Evolutionary conservation across 2,888 invertebrate species (phyloP).

Genomic region (Timandra comae): DNA sequence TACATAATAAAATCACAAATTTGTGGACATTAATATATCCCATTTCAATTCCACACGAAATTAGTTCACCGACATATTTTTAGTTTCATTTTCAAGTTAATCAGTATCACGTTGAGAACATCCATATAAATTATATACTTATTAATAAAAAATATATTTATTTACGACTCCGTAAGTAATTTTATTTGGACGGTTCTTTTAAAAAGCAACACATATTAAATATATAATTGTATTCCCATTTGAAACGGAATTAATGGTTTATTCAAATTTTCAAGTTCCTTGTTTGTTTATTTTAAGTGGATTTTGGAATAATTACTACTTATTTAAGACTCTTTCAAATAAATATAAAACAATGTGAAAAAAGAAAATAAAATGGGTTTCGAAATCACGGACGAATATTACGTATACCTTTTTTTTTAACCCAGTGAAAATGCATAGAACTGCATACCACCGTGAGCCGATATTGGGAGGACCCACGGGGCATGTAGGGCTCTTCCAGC

Average conservation of each 20-base stretch:
- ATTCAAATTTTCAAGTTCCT: too few species aligned
- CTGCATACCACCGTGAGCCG: too few species aligned
- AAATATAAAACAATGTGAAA: too few species aligned
- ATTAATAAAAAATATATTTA: slow-evolving; percentile 32
- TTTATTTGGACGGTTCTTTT: slow-evolving; percentile 4
- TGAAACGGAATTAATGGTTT: slow-evolving; percentile 4
- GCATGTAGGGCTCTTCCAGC: too few species aligned
- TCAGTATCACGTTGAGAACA: slow-evolving; percentile 45
- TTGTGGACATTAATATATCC: slow-evolving; percentile 50
- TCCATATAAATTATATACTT: slow-evolving; percentile 45
- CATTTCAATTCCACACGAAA: slow-evolving; percentile 55
- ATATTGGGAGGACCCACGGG: too few species aligned
- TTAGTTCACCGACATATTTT: slow-evolving; percentile 49
- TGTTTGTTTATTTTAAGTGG: neutral
- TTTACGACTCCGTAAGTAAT: slow-evolving; percentile 27
- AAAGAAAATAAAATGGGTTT: too few species aligned
- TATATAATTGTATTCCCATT: slow-evolving; percentile 3
- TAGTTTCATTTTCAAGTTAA: slow-evolving; percentile 50
- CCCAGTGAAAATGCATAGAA: too few species aligned
- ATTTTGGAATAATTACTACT: too few species aligned
- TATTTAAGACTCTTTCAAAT: too few species aligned
- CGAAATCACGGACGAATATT: too few species aligned
- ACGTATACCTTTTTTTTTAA: too few species aligned
- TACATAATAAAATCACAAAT: slow-evolving; percentile 55
- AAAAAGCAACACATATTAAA: neutral